Evolutionary conservation across 2,888 invertebrate genomes (phyloP).

Genomic region (Torymus auratus): DNA sequence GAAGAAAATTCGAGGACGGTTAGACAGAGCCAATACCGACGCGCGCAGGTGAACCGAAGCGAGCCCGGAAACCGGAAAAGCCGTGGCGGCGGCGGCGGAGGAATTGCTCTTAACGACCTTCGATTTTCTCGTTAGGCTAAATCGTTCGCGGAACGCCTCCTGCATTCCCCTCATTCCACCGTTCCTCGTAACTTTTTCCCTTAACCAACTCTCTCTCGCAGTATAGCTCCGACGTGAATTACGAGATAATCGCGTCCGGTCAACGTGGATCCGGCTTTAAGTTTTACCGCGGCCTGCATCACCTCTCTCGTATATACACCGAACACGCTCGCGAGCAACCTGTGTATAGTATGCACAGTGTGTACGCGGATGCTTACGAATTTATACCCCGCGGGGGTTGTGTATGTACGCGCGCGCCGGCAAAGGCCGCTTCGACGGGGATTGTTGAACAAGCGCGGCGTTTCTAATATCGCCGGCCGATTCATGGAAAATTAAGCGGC

Average conservation of each 20-base stretch:
- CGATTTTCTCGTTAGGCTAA: slow-evolving; percentile 71
- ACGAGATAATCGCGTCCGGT: slow-evolving; percentile 61
- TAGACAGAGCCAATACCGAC: slow-evolving; percentile 31
- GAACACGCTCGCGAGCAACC: too few species aligned
- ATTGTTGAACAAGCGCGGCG: slow-evolving; percentile 39
- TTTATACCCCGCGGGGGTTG: slow-evolving; percentile 30
- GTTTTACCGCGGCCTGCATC: slow-evolving; percentile 17
- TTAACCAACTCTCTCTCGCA: slow-evolving; percentile 37
- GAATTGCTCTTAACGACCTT: slow-evolving; percentile 72
- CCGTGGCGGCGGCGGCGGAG: slow-evolving; percentile 61
- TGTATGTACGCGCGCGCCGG: neutral
- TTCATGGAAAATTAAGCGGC: slow-evolving; percentile 31
- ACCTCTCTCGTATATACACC: too few species aligned
- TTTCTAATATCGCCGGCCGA: slow-evolving; percentile 37
- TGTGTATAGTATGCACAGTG: too few species aligned
- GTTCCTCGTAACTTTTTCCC: slow-evolving; percentile 57
- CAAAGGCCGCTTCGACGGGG: slow-evolving; percentile 29
- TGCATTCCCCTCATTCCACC: slow-evolving; percentile 61
- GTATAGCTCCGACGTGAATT: slow-evolving; percentile 47
- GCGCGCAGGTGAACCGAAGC: slow-evolving; percentile 7
- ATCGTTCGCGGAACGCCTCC: slow-evolving; percentile 67
- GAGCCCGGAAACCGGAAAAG: slow-evolving; percentile 51
- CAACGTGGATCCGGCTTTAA: slow-evolving; percentile 41
- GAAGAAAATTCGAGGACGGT: slow-evolving; percentile 30
- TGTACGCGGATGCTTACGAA: slow-evolving; percentile 34